Conservation (phyloP, 2,113 vertebrate species). For the Anas platyrhynchos region DNA sequence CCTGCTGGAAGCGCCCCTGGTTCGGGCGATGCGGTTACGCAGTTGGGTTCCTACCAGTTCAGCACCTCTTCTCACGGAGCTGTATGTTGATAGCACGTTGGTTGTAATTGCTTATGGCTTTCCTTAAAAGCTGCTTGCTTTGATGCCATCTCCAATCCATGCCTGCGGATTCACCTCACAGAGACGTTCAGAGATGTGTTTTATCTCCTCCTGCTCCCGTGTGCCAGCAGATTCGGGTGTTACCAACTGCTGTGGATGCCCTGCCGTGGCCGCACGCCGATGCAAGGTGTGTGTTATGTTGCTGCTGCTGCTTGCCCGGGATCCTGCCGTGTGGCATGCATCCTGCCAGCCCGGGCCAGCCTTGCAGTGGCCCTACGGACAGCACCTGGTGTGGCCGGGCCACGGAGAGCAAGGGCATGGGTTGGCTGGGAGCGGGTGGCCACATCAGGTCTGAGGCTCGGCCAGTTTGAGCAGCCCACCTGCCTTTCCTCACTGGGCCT, state of each 20-base stretch:
- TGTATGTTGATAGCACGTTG: neutral
- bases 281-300: fast-evolving
- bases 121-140: neutral
- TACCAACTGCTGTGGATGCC: neutral
- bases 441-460: neutral
- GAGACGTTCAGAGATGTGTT: neutral
- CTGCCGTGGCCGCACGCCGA: neutral
- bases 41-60: neutral
- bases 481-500: neutral
- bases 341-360: neutral
- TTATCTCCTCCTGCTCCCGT: neutral
- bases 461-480: neutral
- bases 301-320: too few relatives aligned
- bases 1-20: neutral
- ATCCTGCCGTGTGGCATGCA: neutral
- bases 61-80: neutral
- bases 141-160: neutral
- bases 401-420: neutral
- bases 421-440: neutral
- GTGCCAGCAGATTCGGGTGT: neutral
- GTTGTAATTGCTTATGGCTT: neutral
- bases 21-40: neutral
- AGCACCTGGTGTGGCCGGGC: neutral
- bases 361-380: fast-evolving
- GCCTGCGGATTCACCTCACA: neutral